phyloP scores from a whole-genome alignment of 2,113 vertebrate species.

The Balaenoptera acutorostrata region DNA sequence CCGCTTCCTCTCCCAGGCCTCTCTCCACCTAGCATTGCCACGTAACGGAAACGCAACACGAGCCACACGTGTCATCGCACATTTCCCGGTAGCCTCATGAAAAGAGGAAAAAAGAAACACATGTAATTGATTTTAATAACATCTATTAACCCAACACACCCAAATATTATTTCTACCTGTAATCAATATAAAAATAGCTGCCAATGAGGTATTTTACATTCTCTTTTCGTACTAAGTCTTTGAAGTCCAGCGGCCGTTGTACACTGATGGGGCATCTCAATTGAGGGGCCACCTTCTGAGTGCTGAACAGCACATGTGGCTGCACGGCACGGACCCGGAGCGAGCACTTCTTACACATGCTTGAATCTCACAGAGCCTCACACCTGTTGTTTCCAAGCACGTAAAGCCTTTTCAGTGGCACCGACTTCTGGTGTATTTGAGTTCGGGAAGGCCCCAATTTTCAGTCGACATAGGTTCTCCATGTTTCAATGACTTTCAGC shows the following conservation, averaged over 20 bases:
- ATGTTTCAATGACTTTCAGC: background rate
- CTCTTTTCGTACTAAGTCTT: background rate
- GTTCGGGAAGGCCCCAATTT: background rate
- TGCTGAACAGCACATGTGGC: background rate
- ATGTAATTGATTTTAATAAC: background rate
- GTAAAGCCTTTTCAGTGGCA: background rate
- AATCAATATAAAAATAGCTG: background rate
- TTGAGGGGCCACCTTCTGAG: background rate
- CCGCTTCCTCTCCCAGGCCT: background rate
- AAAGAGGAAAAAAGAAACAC: background rate
- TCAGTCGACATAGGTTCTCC: background rate
- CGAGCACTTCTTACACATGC: background rate
- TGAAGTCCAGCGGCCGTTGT: background rate
- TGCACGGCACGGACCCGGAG: fast-evolving
- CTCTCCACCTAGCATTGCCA: background rate
- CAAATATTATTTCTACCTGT: background rate
- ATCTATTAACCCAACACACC: background rate
- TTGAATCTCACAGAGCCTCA: background rate
- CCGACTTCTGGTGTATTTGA: background rate
- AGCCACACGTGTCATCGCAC: background rate
- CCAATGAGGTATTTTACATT: background rate
- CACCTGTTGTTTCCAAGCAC: background rate
- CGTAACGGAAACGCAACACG: background rate
- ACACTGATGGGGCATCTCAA: fast-evolving
- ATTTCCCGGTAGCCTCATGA: background rate